A percentile compares a stretch with the other conserved stretches of the same genome.
These are phyloP conservation scores for Pandemis heparana DNA, from an alignment of 2,888 invertebrate species.

Conservation along the genomic window DNA sequence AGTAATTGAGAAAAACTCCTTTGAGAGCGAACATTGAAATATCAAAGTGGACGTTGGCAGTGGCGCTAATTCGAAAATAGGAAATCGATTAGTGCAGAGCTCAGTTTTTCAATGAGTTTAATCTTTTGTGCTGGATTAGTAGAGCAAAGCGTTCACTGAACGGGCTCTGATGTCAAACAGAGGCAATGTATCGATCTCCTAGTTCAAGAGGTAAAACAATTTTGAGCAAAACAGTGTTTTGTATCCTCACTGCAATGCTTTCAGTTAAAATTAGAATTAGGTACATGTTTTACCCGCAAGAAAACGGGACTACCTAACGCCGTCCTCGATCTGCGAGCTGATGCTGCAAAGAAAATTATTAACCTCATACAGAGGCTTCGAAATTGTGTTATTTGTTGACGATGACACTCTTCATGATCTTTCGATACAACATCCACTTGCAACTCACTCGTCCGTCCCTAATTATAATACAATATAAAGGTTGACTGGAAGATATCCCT, in stretches of 20 bases:
- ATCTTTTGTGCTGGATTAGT: slow-evolving; percentile 15
- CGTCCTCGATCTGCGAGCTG: no score
- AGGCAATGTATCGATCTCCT: not conserved
- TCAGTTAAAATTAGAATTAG: not conserved
- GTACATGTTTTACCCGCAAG: no score
- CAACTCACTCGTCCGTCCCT: no score
- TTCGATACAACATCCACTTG: no score
- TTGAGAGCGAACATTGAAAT: slow-evolving; percentile 23
- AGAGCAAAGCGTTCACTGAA: slow-evolving; percentile 5
- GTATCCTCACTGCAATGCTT: not conserved
- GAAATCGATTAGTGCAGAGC: slow-evolving; percentile 34
- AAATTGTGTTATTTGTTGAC: no score
- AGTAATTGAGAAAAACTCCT: slow-evolving; percentile 20
- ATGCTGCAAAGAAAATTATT: no score
- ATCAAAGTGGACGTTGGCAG: slow-evolving; percentile 29
- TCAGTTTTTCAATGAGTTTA: slow-evolving; percentile 24
- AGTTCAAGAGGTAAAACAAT: not conserved
- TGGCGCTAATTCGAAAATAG: slow-evolving; percentile 28
- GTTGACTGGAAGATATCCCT: no score
- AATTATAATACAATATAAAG: no score
- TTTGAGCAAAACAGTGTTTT: not conserved
- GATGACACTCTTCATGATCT: no score
- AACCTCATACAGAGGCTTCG: no score
- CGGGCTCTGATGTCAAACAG: not conserved
- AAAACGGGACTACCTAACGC: no score